A percentile compares a stretch with the other conserved stretches of the same genome.
Evolutionary conservation across 1,140 invertebrate species (phyloP).

Genomic region (Argopecten irradians): DNA sequence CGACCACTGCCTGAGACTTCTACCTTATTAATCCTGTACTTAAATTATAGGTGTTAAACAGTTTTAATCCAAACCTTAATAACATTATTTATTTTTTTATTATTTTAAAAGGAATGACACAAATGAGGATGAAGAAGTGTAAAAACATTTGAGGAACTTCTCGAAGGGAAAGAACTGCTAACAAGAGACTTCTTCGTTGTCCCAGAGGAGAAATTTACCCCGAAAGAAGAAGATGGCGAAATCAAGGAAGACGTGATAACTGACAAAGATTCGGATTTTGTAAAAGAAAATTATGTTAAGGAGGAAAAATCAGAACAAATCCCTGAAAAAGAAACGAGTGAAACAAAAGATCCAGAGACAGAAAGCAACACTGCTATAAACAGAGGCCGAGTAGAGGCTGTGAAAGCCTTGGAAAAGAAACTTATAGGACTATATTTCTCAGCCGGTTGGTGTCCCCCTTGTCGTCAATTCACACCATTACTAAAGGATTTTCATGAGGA

Average conservation of each 20-base stretch:
- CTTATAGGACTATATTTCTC: constrained; percentile 77
- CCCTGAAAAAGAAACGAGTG: background rate
- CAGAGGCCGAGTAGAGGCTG: constrained; percentile 35
- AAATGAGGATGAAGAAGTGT: background rate
- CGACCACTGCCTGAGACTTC: too few species aligned
- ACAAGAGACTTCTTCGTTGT: constrained; percentile 3
- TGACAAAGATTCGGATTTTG: constrained; percentile 30
- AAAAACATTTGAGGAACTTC: background rate
- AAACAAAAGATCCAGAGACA: background rate
- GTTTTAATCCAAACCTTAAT: too few species aligned
- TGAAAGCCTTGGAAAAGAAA: constrained; percentile 50
- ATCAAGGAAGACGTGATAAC: constrained; percentile 24
- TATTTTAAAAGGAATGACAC: background rate
- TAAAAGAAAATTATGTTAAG: background rate
- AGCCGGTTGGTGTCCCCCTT: constrained; percentile 79
- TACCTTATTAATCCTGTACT: too few species aligned
- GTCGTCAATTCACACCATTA: constrained; percentile 77
- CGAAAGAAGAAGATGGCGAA: constrained; percentile 39
- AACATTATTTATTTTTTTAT: background rate
- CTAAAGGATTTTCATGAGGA: constrained; percentile 77
- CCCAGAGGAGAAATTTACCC: constrained; percentile 37
- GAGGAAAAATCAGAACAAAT: background rate
- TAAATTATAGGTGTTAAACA: too few species aligned
- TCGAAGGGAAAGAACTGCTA: background rate
- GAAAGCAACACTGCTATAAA: constrained; percentile 13